Base-by-base conservation (phyloP, 2,888 invertebrate genomes). In the Apoda limacodes region DNA sequence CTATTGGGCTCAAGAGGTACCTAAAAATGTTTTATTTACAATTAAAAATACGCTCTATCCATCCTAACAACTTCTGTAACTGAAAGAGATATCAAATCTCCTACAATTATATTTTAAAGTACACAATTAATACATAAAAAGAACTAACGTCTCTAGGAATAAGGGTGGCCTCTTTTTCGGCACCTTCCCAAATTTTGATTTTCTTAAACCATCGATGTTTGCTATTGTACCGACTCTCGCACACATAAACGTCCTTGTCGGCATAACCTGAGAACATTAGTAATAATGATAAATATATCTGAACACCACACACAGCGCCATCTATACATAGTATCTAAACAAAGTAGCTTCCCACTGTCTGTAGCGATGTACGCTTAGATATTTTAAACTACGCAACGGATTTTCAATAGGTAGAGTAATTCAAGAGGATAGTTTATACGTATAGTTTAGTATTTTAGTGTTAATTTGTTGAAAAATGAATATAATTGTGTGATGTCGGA, bases 221-320 rank as follows among this genome's bases (percentile, higher is more conserved):
- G 0, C 93, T 88, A 46, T 89, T 92, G 70, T 99, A 99, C 4
- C 96, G 85, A 10, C 94, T 96, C 71, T 99, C 98, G 64, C 98
- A 98, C 0, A 98, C 97, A 58, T 91, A 99, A 1, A 98, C 90
- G 68, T 99, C 97, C 55, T 94, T 93, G 40, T 96, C 95, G 0
- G 88, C 84, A 54, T 93, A 92, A 11, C 90, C 89, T 84, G 42
- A 1, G 25, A 13, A 9, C 28, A 12, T 30, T 14, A 25, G 10
- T 5, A 23, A 25, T 5, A 15, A 20, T 15, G 9, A n/a, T 23
- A 13, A 22, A n/a, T 22, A 9, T 22, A 22, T 22, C n/a, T n/a
- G n/a, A n/a, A n/a, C n/a, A n/a, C n/a, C n/a, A n/a, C n/a, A n/a
- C n/a, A n/a, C n/a, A n/a, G 5, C 5, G 5, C 5, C 6, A 9